These are phyloP conservation scores for Proteles cristata DNA, from an alignment of 2,113 vertebrate species.

Conservation along the genomic window DNA sequence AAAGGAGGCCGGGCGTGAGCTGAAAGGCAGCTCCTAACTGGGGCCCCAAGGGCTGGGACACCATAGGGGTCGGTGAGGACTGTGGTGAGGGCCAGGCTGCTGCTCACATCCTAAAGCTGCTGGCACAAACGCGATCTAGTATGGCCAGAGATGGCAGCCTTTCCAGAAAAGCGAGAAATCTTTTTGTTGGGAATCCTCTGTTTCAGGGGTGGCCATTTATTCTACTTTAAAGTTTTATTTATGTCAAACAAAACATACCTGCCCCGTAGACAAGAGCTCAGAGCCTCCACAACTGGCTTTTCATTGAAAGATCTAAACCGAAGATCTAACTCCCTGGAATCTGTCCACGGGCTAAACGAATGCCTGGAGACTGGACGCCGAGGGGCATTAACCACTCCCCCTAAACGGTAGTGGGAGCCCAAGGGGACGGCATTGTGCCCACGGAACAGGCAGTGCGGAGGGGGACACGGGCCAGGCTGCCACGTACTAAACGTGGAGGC, in stretches of 20 bases:
- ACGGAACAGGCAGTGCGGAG: fast-evolving
- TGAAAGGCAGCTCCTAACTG: not conserved
- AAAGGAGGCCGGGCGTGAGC: not conserved
- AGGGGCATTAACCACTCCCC: no score
- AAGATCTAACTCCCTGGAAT: not conserved
- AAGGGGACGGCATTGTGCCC: fast-evolving
- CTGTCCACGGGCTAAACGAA: not conserved
- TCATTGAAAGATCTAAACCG: not conserved
- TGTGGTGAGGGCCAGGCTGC: not conserved
- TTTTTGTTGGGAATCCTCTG: not conserved
- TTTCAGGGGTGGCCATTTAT: not conserved
- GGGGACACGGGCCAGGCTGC: not conserved
- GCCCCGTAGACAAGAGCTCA: not conserved
- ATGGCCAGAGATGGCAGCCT: no score
- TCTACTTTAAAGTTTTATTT: not conserved
- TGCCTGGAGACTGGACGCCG: not conserved
- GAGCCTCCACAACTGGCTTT: not conserved
- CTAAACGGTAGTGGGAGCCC: fast-evolving
- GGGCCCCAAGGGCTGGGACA: no score
- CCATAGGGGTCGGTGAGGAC: not conserved
- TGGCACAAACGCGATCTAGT: not conserved
- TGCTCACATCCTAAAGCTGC: not conserved
- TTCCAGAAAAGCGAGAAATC: not conserved
- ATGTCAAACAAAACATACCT: not conserved
- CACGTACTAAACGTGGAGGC: fast-evolving